A percentile compares a stretch with the other conserved stretches of the same genome.
Evolutionary conservation across 2,888 invertebrate genomes (phyloP).

Genomic region (Mimumesa dahlbomi): DNA sequence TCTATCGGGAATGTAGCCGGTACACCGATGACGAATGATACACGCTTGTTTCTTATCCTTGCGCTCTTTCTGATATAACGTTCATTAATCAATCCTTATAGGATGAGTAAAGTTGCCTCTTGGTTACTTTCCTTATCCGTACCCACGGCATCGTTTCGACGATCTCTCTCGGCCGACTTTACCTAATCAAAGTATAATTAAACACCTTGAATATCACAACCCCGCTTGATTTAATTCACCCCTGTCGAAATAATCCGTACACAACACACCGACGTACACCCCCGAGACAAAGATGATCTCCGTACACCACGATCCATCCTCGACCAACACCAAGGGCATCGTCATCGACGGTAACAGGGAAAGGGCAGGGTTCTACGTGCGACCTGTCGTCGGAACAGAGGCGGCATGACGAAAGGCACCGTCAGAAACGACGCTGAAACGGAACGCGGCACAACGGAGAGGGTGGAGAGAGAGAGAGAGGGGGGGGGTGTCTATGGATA

Average conservation of each 20-base stretch:
- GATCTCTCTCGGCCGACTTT: no score
- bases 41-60: constrained; percentile 44
- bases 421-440: constrained; percentile 35
- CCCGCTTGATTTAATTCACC: no score
- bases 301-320: no score
- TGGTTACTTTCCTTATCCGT: constrained; percentile 13
- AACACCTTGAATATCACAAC: no score
- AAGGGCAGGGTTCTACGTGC: constrained; percentile 19
- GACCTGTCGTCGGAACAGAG: constrained; percentile 38
- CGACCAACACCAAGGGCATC: constrained; percentile 6
- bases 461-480: no score
- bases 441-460: constrained; percentile 44
- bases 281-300: no score
- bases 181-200: no score
- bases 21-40: constrained; percentile 63
- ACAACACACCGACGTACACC: no score
- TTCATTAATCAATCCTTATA: constrained; percentile 52
- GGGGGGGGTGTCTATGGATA: no score
- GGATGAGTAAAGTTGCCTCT: constrained; percentile 17
- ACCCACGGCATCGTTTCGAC: no score
- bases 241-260: no score
- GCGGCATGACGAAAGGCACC: constrained; percentile 35
- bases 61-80: constrained; percentile 15
- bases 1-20: constrained; percentile 42
- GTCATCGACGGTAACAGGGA: constrained; percentile 24